Evolutionary conservation across 2,797 vertebrate species (phyloP).

Genomic region (Todus mexicanus): DNA sequence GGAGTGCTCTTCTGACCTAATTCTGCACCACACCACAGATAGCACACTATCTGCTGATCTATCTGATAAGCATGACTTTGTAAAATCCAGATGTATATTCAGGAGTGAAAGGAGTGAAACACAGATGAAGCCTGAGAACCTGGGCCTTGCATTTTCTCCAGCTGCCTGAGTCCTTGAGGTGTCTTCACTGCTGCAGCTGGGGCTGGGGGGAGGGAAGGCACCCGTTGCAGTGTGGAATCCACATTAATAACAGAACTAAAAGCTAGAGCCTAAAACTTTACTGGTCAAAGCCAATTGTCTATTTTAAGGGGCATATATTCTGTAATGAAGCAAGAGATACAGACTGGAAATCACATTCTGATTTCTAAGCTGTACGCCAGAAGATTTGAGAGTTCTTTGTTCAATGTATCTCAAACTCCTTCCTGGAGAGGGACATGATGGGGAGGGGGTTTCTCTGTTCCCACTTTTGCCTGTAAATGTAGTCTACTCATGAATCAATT

Average conservation of each 20-base stretch:
- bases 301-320: neutral
- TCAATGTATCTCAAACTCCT: neutral
- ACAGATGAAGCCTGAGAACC: neutral
- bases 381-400: neutral
- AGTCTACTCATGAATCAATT: conserved; percentile 49
- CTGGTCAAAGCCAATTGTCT: neutral
- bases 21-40: neutral
- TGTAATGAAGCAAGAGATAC: neutral
- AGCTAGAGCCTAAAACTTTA: neutral
- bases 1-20: neutral
- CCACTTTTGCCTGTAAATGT: conserved; percentile 37
- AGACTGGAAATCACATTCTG: neutral
- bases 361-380: neutral
- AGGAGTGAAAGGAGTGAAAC: neutral
- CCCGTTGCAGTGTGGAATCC: neutral
- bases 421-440: neutral
- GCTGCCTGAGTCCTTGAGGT: neutral
- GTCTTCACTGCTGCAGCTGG: neutral
- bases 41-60: conserved; percentile 18
- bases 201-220: neutral
- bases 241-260: neutral
- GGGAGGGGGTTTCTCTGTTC: neutral
- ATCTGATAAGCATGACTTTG: neutral
- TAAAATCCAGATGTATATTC: neutral
- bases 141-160: neutral